Base-by-base conservation (phyloP, 2,888 invertebrate genomes). In the Limnephilus marmoratus region DNA sequence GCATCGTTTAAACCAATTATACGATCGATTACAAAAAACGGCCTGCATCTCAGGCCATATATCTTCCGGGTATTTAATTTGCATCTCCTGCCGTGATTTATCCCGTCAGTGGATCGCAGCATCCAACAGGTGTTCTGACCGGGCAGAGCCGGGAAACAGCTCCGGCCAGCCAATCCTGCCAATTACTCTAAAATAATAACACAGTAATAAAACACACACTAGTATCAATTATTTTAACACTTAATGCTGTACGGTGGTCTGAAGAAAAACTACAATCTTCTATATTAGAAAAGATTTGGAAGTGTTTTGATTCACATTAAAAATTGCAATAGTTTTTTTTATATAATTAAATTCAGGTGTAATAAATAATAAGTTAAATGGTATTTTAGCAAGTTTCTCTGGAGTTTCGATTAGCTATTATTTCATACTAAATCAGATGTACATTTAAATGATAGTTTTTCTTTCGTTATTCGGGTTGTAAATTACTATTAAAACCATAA, bases 141-240 rank as follows among this genome's bases (percentile, higher is more conserved):
- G 68, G 68, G 11, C 68, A 68, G 83, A 24, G 83, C 83, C 34
- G 83, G 83, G 83, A 37, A 37, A 18, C 37, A 83, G 7, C 83
- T 24, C 37, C 18, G 37, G 83, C 37, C 34, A 83, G 34, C 37
- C 37, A n/a, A 68, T 68, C 37, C 83, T 41, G 37, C 83, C 83
- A 83, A 83, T 83, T 83, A 83, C 37, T 83, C 83, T 34, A 37
- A 24, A 18, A 15, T 83, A 83, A 83, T 83, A 83, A 83, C 83
- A 83, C 37, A 7, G 83, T 13, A 83, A 83, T 83, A 83, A 83
- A 83, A 83, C 83, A 83, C 37, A 83, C 83, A 83, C 83, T 24
- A 83, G 83, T 41, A 83, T 83, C 83, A 83, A 83, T 83, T 68
- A 68, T 68, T 83, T 34, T 83, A 83, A 83, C 83, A 83, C 83